phyloP scores from a whole-genome alignment of 2,888 invertebrate genomes.

The Amblyteles armatorius region DNA sequence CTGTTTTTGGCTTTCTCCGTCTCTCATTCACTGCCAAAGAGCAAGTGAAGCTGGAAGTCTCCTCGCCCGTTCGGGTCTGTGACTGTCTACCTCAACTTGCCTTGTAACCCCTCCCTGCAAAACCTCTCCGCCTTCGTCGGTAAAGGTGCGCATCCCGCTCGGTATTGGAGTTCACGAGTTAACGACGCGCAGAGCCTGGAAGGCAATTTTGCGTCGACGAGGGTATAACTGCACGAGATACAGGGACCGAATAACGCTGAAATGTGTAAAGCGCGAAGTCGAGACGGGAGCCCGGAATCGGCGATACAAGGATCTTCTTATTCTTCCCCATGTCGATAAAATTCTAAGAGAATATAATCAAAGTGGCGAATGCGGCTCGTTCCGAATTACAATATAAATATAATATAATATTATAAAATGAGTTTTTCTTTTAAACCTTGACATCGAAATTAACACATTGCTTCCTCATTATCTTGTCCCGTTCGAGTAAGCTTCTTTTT shows the following conservation, averaged over 20 bases:
- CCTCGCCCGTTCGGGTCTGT: neutral
- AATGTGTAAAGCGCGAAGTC: conserved; percentile 4
- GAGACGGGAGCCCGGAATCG: neutral
- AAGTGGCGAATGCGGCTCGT: no score
- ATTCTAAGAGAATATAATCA: neutral
- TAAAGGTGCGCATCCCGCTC: conserved; percentile 48
- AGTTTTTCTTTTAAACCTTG: no score
- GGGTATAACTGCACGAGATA: conserved; percentile 35
- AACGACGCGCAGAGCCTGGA: conserved; percentile 47
- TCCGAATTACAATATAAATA: no score
- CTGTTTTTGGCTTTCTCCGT: conserved; percentile 19
- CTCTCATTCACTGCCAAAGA: conserved; percentile 7
- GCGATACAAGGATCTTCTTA: neutral
- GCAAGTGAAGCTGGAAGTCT: conserved; percentile 1
- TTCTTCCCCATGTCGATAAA: neutral
- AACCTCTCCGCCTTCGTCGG: neutral
- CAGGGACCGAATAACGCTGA: conserved; percentile 22
- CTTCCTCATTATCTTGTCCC: no score
- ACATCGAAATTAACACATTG: no score
- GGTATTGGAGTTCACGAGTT: conserved; percentile 60
- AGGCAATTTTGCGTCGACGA: conserved; percentile 52
- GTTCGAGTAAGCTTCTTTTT: neutral
- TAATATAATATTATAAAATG: no score
- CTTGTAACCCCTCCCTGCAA: neutral
- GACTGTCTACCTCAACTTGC: conserved; percentile 15